Evolutionary conservation across 2,113 vertebrate genomes (phyloP), one percentile per base, ranked within the genome.

Genomic region (Mustelus asterias): DNA sequence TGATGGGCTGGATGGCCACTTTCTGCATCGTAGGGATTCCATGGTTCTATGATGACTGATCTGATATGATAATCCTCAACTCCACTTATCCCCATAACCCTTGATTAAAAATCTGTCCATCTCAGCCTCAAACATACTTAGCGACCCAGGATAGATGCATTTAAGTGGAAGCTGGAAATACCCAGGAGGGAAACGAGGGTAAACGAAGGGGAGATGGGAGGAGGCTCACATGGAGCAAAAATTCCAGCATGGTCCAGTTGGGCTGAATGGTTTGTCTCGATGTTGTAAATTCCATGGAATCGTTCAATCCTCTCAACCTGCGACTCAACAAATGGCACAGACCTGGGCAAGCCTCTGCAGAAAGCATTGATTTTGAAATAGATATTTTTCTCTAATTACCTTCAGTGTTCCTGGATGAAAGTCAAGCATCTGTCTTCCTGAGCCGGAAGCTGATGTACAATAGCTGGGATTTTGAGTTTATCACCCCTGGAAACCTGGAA

Each of bases 401-500:
- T 83, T 3, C 94, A 96, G 97, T 98, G 96, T 97, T 98, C 96
- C 67, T 98, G 96, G 97, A 97, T 22, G 96, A 97, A 14, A 96
- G 96, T 29, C 69, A 97, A 1, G 98, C 98, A 0, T 96, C 96
- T n/a, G 97, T 96, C 90, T 98, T 98, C 97, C 96, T 99, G 96
- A 97, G 97, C 0, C 98, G 98, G 96, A 96, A 97, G 0, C 97
- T 98, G 94, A 98, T 96, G 26, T 98, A 97, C 95, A 99, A 99
- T 96, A 98, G 96, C 83, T 98, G 97, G 97, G 96, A 97, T 41
- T 96, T 98, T 24, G 99, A 99, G 96, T 97, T 98, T 95, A 0
- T 98, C 83, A 96, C 96, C 0, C 97, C 96, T 0, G 98, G 96
- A 65, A 98, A 98, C 96, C 97, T 99, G 97, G 98, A 99, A 96